These are phyloP conservation scores for Ostrea denselamellosa DNA, from an alignment of 1,140 invertebrate genomes.

Conservation along the genomic window DNA sequence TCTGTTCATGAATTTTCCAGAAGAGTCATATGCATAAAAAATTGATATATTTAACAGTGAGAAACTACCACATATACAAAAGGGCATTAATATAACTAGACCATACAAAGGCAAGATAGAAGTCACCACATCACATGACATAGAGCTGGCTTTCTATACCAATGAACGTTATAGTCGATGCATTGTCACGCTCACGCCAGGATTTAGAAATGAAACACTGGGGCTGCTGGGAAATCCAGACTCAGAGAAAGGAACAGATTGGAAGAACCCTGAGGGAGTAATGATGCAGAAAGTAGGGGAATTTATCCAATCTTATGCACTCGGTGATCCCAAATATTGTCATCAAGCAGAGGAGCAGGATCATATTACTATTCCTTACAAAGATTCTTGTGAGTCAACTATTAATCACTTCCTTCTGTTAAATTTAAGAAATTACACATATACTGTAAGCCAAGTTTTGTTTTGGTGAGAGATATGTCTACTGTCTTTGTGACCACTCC, in stretches of 20 bases:
- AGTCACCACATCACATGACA: neutral
- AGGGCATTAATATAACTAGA: neutral
- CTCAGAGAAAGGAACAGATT: neutral
- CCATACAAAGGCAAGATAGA: neutral
- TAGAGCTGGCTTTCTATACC: neutral
- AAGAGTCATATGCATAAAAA: too few species aligned
- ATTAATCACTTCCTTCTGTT: neutral
- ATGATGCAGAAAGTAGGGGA: neutral
- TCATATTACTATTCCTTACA: neutral
- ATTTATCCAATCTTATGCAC: neutral
- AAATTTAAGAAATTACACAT: neutral
- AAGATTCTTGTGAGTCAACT: neutral
- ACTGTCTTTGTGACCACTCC: too few species aligned
- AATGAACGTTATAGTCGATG: neutral
- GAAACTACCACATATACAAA: neutral
- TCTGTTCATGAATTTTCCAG: too few species aligned
- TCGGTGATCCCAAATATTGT: neutral
- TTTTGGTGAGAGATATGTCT: neutral
- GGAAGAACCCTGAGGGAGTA: neutral
- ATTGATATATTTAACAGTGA: neutral
- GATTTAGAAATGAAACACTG: neutral
- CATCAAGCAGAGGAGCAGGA: neutral
- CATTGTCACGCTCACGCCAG: neutral
- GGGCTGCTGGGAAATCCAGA: conserved; percentile 10
- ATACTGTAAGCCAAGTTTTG: neutral